Percentiles rank a stretch among this genome's conserved stretches.
Conservation (phyloP, 2,113 vertebrate genomes). For the Camelus bactrianus region DNA sequence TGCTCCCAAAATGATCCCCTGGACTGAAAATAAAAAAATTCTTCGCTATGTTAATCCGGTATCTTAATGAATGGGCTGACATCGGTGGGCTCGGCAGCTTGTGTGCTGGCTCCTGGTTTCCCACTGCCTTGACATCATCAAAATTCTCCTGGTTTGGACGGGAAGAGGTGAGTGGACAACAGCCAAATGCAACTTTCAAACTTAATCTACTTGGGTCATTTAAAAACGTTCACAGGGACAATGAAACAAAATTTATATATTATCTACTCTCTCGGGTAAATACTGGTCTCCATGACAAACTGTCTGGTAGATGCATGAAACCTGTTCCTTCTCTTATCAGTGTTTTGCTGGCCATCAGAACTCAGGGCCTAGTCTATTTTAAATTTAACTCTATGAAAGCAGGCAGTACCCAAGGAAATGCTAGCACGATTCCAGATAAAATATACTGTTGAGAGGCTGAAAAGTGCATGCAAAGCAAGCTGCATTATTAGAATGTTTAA, state of each 20-base stretch:
- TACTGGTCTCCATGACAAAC: conserved; percentile 81
- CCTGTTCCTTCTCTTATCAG: conserved; percentile 78
- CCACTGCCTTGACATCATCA: conserved; percentile 66
- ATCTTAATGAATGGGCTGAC: conserved; percentile 58
- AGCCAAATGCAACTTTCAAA: conserved; percentile 66
- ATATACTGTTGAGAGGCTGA: conserved; percentile 97
- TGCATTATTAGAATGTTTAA: conserved; percentile 99
- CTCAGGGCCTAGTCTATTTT: conserved; percentile 83
- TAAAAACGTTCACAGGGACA: conserved; percentile 69
- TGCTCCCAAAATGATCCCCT: conserved; percentile 63
- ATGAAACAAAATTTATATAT: conserved; percentile 79
- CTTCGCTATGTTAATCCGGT: conserved; percentile 71
- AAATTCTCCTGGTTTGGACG: conserved; percentile 71
- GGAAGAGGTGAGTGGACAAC: conserved; percentile 64
- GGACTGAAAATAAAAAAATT: background rate
- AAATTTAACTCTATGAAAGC: conserved; percentile 86
- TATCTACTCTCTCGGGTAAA: conserved; percentile 82
- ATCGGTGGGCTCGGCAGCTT: conserved; percentile 68
- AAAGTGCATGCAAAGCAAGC: conserved; percentile 98
- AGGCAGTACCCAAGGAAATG: conserved; percentile 85
- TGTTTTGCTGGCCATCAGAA: conserved; percentile 78
- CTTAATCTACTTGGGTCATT: conserved; percentile 68
- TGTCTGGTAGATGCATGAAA: conserved; percentile 75
- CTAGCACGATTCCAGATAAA: conserved; percentile 93
- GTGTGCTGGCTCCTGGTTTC: conserved; percentile 73